A percentile compares a stretch with the other conserved stretches of the same genome.
Conservation (phyloP, 2,797 vertebrate species). For the Sparidentex hasta region DNA sequence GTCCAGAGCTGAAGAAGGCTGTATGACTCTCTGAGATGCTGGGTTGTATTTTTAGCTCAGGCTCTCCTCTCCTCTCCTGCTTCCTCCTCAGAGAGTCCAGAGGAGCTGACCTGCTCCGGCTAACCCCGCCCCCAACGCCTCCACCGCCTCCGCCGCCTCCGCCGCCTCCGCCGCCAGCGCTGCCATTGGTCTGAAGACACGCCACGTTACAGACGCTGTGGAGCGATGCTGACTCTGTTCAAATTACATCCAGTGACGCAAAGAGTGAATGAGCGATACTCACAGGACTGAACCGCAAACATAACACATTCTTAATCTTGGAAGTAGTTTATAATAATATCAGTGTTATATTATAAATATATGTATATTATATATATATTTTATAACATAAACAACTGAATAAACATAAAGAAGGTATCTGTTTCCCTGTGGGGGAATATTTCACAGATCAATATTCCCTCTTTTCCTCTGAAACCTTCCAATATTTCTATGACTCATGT, state of each 20-base stretch:
- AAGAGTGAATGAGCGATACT: neutral
- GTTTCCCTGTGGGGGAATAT: no score
- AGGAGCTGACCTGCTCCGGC: slow-evolving; percentile 41
- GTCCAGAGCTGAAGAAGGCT: slow-evolving; percentile 50
- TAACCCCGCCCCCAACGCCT: neutral
- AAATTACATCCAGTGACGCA: neutral
- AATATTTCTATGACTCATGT: neutral
- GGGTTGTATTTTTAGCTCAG: slow-evolving; percentile 79
- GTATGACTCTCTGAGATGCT: slow-evolving; percentile 72
- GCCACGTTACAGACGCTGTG: neutral
- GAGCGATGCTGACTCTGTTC: neutral
- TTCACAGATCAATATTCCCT: no score
- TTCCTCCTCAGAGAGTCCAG: slow-evolving; percentile 47
- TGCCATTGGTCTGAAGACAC: neutral
- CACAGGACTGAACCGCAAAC: neutral
- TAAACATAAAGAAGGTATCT: no score
- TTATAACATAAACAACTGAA: no score
- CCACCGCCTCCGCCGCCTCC: neutral
- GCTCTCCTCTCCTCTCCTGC: slow-evolving; percentile 36
- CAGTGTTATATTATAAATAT: no score
- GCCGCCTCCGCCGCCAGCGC: neutral
- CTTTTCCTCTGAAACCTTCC: neutral
- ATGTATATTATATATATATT: no score
- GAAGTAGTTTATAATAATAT: no score
- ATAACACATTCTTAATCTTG: neutral